Evolutionary conservation across 2,888 invertebrate species (phyloP), one percentile per base, ranked within the genome.

Genomic region (Trachelus troglodyta): DNA sequence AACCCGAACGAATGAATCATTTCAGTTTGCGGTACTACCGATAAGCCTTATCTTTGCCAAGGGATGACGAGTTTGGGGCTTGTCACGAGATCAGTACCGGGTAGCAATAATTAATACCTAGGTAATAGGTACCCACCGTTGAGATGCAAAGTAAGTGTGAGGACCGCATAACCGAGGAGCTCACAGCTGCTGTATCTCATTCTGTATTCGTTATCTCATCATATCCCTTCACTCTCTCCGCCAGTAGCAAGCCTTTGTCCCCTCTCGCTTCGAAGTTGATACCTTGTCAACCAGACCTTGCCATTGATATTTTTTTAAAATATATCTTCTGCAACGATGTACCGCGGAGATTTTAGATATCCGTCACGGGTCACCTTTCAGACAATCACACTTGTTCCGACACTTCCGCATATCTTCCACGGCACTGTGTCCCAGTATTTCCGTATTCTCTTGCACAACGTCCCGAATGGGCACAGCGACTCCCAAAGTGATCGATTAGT

Each of bases 131-230:
- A 86, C 89, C 88, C 83, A 91, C 91, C 90, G 81, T 87, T 88
- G 85, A 90, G 85, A 83, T 88, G 89, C 83, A 90, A 87, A 84
- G 86, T 87, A 84, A 90, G 88, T 81, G 89, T 88, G 87, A 90
- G 87, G 86, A 90, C 87, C 84, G 90, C 90, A 89, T 89, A 90
- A 89, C 91, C 88, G 86, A 91, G 86, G 85, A 90, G 87, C 85
- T 89, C 88, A 87, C 88, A 87, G 86, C 87, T 89, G 86, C 88
- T 89, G 89, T 89, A 88, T 88, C 88, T 90, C 91, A 91, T 91
- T 91, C 91, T 91, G 90, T 86, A 86, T 87, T 89, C 87, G 91
- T 91, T 91, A 91, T 90, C 91, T 91, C 91, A 87, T 91, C 87
- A 88, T 90, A 88, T 79, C 85, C 85, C 75, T 75, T 76, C 34